Percentiles rank a stretch among this genome's conserved stretches.
phyloP scores from a whole-genome alignment of 2,113 vertebrate genomes.

The Sus scrofa region DNA sequence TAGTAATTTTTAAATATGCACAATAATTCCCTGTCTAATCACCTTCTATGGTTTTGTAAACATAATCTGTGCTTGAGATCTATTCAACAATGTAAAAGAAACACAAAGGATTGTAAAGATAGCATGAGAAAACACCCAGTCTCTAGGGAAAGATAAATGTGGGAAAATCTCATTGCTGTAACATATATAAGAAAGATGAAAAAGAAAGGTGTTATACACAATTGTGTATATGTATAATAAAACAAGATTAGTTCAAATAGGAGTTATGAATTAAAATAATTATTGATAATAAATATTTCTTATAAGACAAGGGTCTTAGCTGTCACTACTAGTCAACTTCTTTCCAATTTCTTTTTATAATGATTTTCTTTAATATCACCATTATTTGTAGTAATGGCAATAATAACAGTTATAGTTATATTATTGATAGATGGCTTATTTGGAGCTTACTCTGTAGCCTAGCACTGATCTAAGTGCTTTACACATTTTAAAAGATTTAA shows the following conservation, averaged over 20 bases:
- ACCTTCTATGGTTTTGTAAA: not conserved
- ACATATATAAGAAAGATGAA: not conserved
- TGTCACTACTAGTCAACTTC: not conserved
- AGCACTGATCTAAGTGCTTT: not conserved
- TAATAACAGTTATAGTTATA: not conserved
- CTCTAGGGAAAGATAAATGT: not conserved
- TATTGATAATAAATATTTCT: not conserved
- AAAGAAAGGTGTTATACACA: not conserved
- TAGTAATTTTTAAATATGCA: not conserved
- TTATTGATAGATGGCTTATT: not conserved
- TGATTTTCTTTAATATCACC: not conserved
- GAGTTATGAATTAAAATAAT: not conserved
- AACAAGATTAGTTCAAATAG: not conserved
- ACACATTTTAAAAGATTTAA: not conserved
- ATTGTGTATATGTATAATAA: not conserved
- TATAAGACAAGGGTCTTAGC: not conserved
- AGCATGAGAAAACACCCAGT: not conserved
- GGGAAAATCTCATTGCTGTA: not conserved
- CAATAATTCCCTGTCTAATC: slow-evolving; percentile 3
- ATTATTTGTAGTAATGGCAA: not conserved
- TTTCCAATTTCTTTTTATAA: not conserved
- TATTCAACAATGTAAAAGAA: not conserved
- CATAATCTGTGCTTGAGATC: not conserved
- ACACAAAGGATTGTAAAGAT: not conserved
- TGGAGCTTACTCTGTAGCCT: not conserved